Conservation (phyloP, 2,113 vertebrate genomes). For the Leucopternis melanops region DNA sequence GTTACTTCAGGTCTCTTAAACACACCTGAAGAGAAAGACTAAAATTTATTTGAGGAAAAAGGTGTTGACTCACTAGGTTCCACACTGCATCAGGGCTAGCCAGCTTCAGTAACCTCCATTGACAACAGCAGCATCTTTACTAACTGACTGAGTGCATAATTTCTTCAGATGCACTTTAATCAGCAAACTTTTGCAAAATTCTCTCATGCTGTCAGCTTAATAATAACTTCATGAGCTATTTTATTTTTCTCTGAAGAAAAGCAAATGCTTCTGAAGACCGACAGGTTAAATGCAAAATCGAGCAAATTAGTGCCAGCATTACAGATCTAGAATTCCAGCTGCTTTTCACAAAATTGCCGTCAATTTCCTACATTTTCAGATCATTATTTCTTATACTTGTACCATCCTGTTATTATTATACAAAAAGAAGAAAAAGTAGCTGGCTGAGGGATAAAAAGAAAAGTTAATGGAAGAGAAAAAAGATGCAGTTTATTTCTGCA, state of each 20-base stretch:
- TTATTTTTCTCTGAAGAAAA: not conserved
- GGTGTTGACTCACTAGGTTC: not conserved
- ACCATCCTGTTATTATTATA: not conserved
- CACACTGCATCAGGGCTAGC: not conserved
- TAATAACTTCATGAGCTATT: not conserved
- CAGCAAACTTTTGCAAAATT: not conserved
- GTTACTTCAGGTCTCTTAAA: not conserved
- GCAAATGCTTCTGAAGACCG: not conserved
- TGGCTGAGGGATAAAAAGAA: not conserved
- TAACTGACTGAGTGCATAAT: not conserved
- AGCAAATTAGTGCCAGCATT: not conserved
- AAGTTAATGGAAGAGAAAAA: not conserved
- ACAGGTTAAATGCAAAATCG: not conserved
- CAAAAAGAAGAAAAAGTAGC: not conserved
- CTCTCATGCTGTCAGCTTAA: not conserved
- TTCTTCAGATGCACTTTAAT: not conserved
- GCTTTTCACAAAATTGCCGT: constrained; percentile 4
- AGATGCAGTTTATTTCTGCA: not conserved
- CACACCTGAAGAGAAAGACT: not conserved
- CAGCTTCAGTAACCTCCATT: not conserved
- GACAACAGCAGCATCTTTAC: not conserved
- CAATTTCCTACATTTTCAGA: not conserved
- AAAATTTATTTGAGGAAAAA: not conserved
- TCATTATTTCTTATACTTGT: not conserved
- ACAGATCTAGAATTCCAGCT: not conserved